These are phyloP conservation scores for Ashinkailepas kermadecensis DNA, from an alignment of 2,888 invertebrate genomes.

Conservation along the genomic window DNA sequence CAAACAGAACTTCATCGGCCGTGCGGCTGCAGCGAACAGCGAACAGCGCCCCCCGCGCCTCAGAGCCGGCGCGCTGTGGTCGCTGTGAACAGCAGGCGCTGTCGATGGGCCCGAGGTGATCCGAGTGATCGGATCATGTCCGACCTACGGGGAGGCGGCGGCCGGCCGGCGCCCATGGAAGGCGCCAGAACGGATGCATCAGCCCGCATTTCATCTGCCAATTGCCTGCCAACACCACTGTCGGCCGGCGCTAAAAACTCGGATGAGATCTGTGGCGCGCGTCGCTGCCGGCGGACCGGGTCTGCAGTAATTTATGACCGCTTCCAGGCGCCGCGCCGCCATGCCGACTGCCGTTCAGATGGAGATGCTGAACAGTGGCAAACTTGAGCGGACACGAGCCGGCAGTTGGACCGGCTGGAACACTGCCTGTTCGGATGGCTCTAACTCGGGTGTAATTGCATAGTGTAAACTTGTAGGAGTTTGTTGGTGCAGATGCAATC, in stretches of 20 bases:
- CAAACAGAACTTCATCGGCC: no score
- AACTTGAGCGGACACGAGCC: no score
- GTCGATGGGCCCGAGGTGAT: background rate
- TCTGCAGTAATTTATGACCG: background rate
- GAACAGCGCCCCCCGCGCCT: background rate
- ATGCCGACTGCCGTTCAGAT: no score
- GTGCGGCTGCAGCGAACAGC: background rate
- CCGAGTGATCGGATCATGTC: background rate
- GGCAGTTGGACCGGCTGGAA: no score
- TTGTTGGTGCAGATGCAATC: no score
- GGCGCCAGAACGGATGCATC: background rate
- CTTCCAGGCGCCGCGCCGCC: background rate
- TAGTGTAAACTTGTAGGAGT: no score
- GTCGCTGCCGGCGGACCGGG: background rate
- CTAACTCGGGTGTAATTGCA: no score
- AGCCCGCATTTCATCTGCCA: background rate
- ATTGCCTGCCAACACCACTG: background rate
- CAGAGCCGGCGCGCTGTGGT: background rate
- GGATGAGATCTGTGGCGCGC: background rate
- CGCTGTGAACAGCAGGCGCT: background rate
- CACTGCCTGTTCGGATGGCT: no score
- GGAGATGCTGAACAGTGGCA: no score
- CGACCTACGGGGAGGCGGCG: background rate
- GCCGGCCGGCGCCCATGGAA: no score
- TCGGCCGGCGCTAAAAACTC: background rate